Evolutionary conservation across 1,140 invertebrate genomes (phyloP), one percentile per base, ranked within the genome.

Genomic region (Drosophila rhopaloa): DNA sequence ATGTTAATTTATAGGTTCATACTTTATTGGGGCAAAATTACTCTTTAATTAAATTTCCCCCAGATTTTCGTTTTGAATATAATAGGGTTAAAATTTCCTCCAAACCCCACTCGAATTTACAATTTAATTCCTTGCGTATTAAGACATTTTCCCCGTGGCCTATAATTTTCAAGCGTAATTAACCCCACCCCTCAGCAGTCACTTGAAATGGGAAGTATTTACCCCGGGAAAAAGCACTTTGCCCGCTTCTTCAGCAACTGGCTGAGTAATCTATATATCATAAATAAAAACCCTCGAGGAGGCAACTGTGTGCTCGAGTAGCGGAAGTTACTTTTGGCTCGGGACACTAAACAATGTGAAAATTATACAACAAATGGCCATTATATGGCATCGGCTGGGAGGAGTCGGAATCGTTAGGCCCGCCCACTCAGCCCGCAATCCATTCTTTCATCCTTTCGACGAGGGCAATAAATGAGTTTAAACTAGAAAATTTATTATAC

Each of bases 401-500:
- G 67, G 58, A 46, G 55, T 32, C 19, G 56, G 40, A 37, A 41
- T 68, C 60, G 60, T 66, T 55, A 41, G 47, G 43, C 48, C 32
- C 40, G 13, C 51, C 41, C 70, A 24, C 43, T 44, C 56, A 35
- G 47, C 48, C 53, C 44, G 71, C 57, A 59, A 61, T 74, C 51
- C 56, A 51, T 74, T 70, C 73, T 48, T 71, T 71, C 65, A 71
- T 78, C 54, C 74, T 57, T 71, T 76, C 71, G 72, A 40, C 67
- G 59, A 60, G 61, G 75, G 75, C 82, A 88, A 88, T 88, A 88
- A 88, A 88, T 88, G 83, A 88, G 83, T 88, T 88, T 88, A 88
- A 88, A 88, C 79, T 88, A 88, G 79, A 79, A 88, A 88, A 88
- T 88, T 88, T 88, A 88, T 88, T 88, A 88, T 76, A 83, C 79